Base-by-base conservation (phyloP, 2,888 invertebrate species). In the Leptopilina drosophilae region DNA sequence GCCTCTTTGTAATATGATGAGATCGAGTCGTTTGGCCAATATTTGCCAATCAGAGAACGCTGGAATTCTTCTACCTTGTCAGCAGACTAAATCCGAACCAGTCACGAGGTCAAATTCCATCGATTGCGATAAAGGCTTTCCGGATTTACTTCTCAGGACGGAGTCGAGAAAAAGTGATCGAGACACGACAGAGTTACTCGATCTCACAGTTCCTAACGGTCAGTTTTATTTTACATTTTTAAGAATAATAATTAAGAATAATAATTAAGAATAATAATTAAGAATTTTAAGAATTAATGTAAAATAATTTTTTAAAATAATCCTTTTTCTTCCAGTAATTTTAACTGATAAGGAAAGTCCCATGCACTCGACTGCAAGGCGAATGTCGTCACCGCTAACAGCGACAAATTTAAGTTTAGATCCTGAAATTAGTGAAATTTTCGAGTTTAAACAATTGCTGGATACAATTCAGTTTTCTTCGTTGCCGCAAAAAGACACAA, bases 171-270 rank as follows among this genome's bases (percentile, higher is more conserved):
- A 78, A 59, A 73, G 64, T 46, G 87, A 89, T 9, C 75, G 83
- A 7, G 87, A 88, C 11, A 76, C 83, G 42, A 69, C 84, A 11
- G 86, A 82, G 76, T 83, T 85, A 46, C 83, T 88, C 2, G 88
- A 91, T 79, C 83, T 90, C 15, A 89, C 87, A 33, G 86, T 89
- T 76, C 90, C 88, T 78, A 88, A 87, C 82, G 88, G 91, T 91
- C 83, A 84, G 79, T 81, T 26, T 42, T 7, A 42, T 66, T 73
- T 20, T 33, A 9, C 49, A 42, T 42, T 42, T 42, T 42, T 62
- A 49, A 8, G 11, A 8, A 49, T 49, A 20, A 20, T 20, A 20
- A 20, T 20, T 1, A 20, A 33, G 33, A 33, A 33, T n/a, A n/a
- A n/a, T n/a, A n/a, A n/a, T n/a, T n/a, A n/a, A n/a, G n/a, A 33